Conservation (phyloP, 2,888 invertebrate species). For the Netelia inedita region DNA sequence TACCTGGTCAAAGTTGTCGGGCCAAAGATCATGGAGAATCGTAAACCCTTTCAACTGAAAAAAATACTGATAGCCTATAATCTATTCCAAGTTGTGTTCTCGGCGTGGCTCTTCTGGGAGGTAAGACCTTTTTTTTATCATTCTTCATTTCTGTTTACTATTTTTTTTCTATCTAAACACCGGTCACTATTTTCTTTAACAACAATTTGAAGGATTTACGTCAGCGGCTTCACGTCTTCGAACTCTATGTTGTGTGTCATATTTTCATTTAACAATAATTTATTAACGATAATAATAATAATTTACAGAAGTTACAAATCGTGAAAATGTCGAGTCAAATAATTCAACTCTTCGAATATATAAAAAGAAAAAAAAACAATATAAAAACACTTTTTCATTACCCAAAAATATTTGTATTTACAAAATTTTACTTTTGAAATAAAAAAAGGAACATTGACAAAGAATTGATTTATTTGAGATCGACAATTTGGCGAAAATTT, state of each 20-base stretch:
- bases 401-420: neutral
- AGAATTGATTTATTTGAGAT: neutral
- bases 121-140: conserved; percentile 86
- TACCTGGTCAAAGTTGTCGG: conserved; percentile 96
- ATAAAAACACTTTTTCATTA: neutral
- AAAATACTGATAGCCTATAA: conserved; percentile 93
- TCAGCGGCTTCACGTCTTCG: neutral
- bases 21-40: conserved; percentile 95
- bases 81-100: conserved; percentile 95
- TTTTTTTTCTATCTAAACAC: neutral
- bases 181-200: neutral
- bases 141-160: neutral
- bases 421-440: neutral
- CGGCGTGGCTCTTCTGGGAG: conserved; percentile 96
- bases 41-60: conserved; percentile 94
- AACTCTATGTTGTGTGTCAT: neutral
- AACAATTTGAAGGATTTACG: conserved; percentile 1
- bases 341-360: conserved; percentile 5
- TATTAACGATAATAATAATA: conserved; percentile 9
- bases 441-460: neutral
- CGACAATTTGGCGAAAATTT: conserved; percentile 13
- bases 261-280: neutral
- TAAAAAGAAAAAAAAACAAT: neutral
- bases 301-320: conserved; percentile 28
- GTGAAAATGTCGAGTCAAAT: conserved; percentile 33